These are phyloP conservation scores for Psix sp. DNA, from an alignment of 1,140 invertebrate species.

Conservation along the genomic window DNA sequence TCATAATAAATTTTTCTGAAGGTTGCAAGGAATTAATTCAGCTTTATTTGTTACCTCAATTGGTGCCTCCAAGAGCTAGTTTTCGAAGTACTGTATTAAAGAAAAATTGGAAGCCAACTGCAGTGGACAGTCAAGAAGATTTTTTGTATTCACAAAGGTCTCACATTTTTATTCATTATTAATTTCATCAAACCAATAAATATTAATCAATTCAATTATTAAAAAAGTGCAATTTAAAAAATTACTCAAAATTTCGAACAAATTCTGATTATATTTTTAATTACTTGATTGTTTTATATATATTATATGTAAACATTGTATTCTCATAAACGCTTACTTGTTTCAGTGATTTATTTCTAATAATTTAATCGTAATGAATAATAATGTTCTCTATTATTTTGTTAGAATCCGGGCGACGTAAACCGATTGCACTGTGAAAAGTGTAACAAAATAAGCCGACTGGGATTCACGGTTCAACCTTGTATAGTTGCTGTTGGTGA, in stretches of 20 bases:
- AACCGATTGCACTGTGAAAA: constrained; percentile 5
- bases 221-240: not conserved
- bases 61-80: constrained; percentile 2
- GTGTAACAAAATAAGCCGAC: not conserved
- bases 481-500: too few relatives aligned
- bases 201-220: constrained; percentile 1
- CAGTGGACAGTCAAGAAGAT: not conserved
- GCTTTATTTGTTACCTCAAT: not conserved
- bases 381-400: too few relatives aligned
- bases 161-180: not conserved
- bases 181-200: not conserved
- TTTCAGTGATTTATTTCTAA: too few relatives aligned
- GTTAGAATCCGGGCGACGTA: constrained; percentile 3
- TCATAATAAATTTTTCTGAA: not conserved
- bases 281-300: too few relatives aligned
- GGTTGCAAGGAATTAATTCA: not conserved
- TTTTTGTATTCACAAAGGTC: not conserved
- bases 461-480: constrained; percentile 1
- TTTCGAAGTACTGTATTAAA: not conserved
- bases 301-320: too few relatives aligned
- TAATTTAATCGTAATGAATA: too few relatives aligned
- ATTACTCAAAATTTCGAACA: not conserved
- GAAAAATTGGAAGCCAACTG: not conserved
- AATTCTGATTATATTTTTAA: too few relatives aligned
- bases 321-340: too few relatives aligned